Conservation (phyloP, 2,888 invertebrate genomes). For the Priocnemis perturbator region DNA sequence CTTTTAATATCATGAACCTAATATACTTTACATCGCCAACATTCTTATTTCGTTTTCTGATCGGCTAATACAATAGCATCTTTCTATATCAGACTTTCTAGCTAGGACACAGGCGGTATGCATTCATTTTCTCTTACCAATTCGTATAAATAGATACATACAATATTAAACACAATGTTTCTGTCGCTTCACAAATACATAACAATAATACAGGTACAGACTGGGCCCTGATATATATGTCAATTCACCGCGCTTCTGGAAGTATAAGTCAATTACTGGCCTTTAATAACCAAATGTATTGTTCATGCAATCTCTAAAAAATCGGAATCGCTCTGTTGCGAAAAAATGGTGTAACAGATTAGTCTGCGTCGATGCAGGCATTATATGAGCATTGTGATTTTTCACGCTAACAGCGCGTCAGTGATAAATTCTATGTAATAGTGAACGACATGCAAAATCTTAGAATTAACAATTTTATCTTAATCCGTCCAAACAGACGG, state of each 20-base stretch:
- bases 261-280: conserved; percentile 60
- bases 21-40: conserved; percentile 33
- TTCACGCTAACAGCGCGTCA: conserved; percentile 26
- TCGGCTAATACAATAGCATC: conserved; percentile 39
- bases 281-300: conserved; percentile 47
- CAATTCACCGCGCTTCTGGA: conserved; percentile 53
- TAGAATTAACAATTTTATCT: background rate
- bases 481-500: no score
- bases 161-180: conserved; percentile 57
- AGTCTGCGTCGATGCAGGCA: conserved; percentile 22
- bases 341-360: no score
- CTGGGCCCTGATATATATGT: conserved; percentile 48
- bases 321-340: no score
- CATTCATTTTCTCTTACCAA: conserved; percentile 41
- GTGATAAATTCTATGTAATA: conserved; percentile 24
- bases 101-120: conserved; percentile 52
- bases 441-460: conserved; percentile 26
- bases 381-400: conserved; percentile 30
- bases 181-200: conserved; percentile 56
- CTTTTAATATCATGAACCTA: conserved; percentile 35
- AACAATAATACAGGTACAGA: conserved; percentile 63
- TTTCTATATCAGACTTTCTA: conserved; percentile 42
- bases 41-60: conserved; percentile 21
- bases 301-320: no score
- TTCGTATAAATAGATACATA: conserved; percentile 63